Base-by-base conservation (phyloP, 2,888 invertebrate species). In the Nycteola revayana region DNA sequence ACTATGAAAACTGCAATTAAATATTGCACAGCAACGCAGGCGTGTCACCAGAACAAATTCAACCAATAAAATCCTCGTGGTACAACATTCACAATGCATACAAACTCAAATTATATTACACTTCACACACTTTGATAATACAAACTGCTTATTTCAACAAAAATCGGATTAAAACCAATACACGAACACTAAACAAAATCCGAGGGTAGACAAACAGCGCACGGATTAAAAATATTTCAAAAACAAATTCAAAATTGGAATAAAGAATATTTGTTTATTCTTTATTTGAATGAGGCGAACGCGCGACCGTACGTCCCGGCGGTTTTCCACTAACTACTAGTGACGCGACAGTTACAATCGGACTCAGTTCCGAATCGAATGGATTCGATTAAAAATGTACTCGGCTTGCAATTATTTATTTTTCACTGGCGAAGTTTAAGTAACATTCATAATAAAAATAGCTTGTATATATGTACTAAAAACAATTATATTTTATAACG, bases 271-370 rank as follows among this genome's bases (percentile, higher is more conserved):
- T 14, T 14, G 5, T 14, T 14, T 14, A 14, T 14, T 14, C 14
- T 2, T 3, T 14, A 3, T 14, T 3, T 14, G 14, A 14, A 14
- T 45, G 49, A 55, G 62, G 62, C 59, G 55, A 42, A 48, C 56
- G 66, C 74, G 71, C 81, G 79, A 60, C 76, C 75, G 73, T 44
- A 52, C 57, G 32, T 51, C 41, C 43, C 66, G 68, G 68, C 63
- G 70, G 47, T 63, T 49, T 47, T 65, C 69, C 71, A 60, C 47
- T 50, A 57, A 83, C 83, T 83, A 75, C 49, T 76, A 79, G 83
- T 66, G 81, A 66, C 59, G 80, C 49, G 73, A 61, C 56, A 53
- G 48, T 33, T 33, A 31, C 33, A 33, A 32, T 28, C 26, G 28
- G 17, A 37, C 36, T 37, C 36, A 25, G 22, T 43, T 49, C 7